Conservation (phyloP, 2,888 invertebrate species). For the Zootermopsis nevadensis region DNA sequence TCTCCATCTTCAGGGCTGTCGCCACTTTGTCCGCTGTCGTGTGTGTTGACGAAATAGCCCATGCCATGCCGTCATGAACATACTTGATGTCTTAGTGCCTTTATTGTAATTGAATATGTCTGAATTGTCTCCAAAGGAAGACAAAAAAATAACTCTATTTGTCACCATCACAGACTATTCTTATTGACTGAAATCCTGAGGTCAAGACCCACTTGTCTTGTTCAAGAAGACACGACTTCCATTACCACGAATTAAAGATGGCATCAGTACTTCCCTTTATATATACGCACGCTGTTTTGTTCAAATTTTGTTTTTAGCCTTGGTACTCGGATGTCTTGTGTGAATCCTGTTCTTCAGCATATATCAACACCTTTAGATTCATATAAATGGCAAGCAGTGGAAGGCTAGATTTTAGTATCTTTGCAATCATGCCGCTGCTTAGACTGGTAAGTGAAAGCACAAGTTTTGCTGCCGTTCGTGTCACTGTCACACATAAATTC, state of each 20-base stretch:
- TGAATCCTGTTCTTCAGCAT: background rate
- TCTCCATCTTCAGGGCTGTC: too few relatives aligned
- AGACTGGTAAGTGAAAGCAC: background rate
- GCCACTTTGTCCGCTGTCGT: too few relatives aligned
- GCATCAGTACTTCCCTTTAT: background rate
- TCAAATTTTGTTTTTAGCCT: background rate
- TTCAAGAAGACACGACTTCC: background rate
- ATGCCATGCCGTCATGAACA: too few relatives aligned
- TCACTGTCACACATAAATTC: too few relatives aligned
- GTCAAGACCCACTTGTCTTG: background rate
- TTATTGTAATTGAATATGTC: too few relatives aligned
- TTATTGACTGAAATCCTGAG: background rate
- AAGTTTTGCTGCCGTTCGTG: too few relatives aligned
- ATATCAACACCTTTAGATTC: background rate
- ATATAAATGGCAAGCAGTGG: background rate
- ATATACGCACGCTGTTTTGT: background rate
- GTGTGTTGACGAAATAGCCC: too few relatives aligned
- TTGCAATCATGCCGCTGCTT: background rate
- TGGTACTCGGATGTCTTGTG: background rate
- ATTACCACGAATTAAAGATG: background rate
- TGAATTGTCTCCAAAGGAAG: too few relatives aligned
- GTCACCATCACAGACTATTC: too few relatives aligned
- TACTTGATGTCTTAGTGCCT: too few relatives aligned
- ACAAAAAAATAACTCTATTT: too few relatives aligned
- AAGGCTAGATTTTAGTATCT: background rate